These are phyloP conservation scores for Brachycybe producta DNA, from an alignment of 2,888 invertebrate species.

Conservation along the genomic window DNA sequence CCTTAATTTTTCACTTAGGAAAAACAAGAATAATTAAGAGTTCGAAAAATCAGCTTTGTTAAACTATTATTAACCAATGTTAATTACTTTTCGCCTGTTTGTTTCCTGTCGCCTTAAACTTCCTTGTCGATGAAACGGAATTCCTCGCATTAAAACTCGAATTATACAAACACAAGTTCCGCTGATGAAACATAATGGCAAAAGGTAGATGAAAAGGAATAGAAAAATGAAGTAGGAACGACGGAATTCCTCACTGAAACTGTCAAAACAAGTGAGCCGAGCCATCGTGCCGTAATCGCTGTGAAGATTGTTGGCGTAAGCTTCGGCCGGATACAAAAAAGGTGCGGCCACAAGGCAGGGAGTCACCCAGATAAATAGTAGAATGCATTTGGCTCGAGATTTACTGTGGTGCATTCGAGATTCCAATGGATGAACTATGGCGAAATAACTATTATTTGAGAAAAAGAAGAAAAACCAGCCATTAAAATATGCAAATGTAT, in stretches of 20 bases:
- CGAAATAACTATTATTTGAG: slow-evolving; percentile 37
- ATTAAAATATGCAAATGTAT: no score
- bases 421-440: slow-evolving; percentile 37
- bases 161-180: slow-evolving; percentile 29
- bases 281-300: slow-evolving; percentile 34
- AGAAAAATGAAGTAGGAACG: slow-evolving; percentile 34
- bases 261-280: slow-evolving; percentile 34
- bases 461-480: slow-evolving; percentile 10
- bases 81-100: slow-evolving; percentile 29
- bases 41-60: no score
- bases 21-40: no score
- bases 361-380: slow-evolving; percentile 34
- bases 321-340: slow-evolving; percentile 26
- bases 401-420: slow-evolving; percentile 32
- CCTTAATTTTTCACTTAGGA: no score
- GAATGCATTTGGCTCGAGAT: slow-evolving; percentile 32
- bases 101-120: slow-evolving; percentile 26
- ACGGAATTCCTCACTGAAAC: slow-evolving; percentile 33
- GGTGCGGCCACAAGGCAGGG: slow-evolving; percentile 30
- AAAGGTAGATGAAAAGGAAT: slow-evolving; percentile 34
- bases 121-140: slow-evolving; percentile 27
- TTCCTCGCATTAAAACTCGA: slow-evolving; percentile 26
- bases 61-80: neutral
- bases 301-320: slow-evolving; percentile 26
- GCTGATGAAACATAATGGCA: slow-evolving; percentile 34